Evolutionary conservation across 2,888 invertebrate genomes (phyloP), one percentile per base, ranked within the genome.

Genomic region (Aphidius colemani): DNA sequence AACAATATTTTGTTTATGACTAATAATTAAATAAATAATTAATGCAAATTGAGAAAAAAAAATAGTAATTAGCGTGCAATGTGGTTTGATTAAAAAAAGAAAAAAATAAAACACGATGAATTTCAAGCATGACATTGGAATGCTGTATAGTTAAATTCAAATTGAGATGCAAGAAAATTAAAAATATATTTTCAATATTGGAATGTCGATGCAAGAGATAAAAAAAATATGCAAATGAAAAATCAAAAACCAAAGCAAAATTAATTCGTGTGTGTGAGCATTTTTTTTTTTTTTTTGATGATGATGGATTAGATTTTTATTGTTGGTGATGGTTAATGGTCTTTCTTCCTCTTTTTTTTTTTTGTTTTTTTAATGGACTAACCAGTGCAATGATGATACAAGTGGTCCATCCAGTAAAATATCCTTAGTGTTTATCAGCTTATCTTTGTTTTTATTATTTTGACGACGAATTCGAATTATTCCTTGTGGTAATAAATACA

Each of bases 371-470:
- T 53, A 30, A 30, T 30, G 30, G 63, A 80, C 82, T 78, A 81
- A 88, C 87, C 89, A 89, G 76, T 89, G 89, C 66, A 86, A 82
- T 62, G 85, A 83, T 10, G 85, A 86, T 69, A 88, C 86, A 46
- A 88, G 80, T 1, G 88, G 87, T 30, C 89, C 88, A 66, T 84
- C 85, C 55, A 89, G 82, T 48, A 87, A 83, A 66, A 89, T 88
- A 70, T 88, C 88, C 63, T 85, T 83, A 75, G 76, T 72, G 62
- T 39, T 45, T 57, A 18, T 61, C 61, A 65, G 55, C 45, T 66
- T 69, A 48, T 9, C 55, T 30, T 53, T 51, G 11, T 55, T 13
- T 18, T 64, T 43, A 57, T 64, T 18, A 51, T 50, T 59, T 18
- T 30, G 30, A 30, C 75, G 77, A 3, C 87, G 86, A 8, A 87